These are phyloP conservation scores for Neodiprion lecontei DNA, from an alignment of 1,140 invertebrate genomes.

Conservation along the genomic window DNA sequence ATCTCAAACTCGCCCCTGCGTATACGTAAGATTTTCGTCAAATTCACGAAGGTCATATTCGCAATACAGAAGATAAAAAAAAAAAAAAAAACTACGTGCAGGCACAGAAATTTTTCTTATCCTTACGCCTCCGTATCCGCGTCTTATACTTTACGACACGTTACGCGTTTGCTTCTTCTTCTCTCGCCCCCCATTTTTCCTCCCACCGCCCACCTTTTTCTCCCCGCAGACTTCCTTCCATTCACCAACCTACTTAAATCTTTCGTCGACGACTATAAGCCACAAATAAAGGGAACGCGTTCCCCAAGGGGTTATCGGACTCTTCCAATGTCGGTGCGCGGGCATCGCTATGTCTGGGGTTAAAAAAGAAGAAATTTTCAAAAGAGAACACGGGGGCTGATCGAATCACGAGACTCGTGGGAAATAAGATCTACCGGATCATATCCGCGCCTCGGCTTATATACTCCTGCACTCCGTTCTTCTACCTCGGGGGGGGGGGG, in stretches of 20 bases:
- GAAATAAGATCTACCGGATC: conserved; percentile 58
- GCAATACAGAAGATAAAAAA: no score
- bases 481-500: background rate
- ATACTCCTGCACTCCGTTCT: conserved; percentile 15
- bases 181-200: background rate
- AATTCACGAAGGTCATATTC: no score
- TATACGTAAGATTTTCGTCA: no score
- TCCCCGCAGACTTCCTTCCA: no score
- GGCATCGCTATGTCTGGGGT: background rate
- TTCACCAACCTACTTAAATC: background rate
- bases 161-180: background rate
- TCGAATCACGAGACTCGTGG: conserved; percentile 55
- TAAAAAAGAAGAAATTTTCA: conserved; percentile 9
- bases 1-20: no score
- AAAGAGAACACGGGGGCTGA: conserved; percentile 34
- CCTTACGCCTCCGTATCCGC: background rate
- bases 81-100: no score
- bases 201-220: no score
- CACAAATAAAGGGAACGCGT: conserved; percentile 29
- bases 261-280: conserved; percentile 1
- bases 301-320: conserved; percentile 47
- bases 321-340: conserved; percentile 26
- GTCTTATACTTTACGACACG: background rate
- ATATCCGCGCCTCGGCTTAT: conserved; percentile 31
- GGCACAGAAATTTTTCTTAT: background rate